Percentiles rank a stretch among this genome's conserved stretches.
These are phyloP conservation scores for Sterna hirundo DNA, from an alignment of 2,113 vertebrate species.

Conservation along the genomic window DNA sequence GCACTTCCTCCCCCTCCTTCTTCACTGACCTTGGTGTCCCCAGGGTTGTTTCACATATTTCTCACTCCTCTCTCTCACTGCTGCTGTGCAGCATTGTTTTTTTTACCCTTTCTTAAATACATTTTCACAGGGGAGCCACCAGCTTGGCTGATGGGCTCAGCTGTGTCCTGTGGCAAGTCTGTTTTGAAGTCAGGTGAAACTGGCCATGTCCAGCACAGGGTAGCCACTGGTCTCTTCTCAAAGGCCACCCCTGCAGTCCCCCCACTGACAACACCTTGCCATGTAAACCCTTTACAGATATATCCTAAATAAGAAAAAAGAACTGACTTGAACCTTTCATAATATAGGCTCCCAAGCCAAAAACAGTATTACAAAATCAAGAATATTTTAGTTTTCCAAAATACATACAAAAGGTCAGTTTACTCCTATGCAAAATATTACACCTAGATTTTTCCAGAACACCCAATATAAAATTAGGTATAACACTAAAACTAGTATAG, in stretches of 20 bases:
- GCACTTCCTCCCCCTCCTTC: neutral
- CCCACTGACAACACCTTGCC: neutral
- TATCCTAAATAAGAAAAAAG: neutral
- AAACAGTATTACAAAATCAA: neutral
- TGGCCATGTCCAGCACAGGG: neutral
- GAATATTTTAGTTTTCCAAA: neutral
- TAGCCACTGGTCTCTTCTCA: neutral
- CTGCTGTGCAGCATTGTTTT: accelerated
- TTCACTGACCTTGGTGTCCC: neutral
- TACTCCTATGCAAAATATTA: neutral
- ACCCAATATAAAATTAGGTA: neutral
- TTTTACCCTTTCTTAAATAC: neutral
- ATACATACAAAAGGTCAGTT: neutral
- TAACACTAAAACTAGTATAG: neutral
- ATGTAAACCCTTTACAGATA: neutral
- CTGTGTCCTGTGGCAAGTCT: neutral
- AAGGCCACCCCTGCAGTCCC: neutral
- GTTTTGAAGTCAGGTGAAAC: neutral
- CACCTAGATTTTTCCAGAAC: neutral
- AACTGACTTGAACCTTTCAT: neutral
- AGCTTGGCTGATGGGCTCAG: neutral
- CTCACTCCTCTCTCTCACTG: neutral
- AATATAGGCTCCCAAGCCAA: neutral
- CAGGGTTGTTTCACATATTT: neutral
- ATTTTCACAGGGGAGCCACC: neutral